Base-by-base conservation (phyloP, 2,888 invertebrate species). In the Stenurella melanura region DNA sequence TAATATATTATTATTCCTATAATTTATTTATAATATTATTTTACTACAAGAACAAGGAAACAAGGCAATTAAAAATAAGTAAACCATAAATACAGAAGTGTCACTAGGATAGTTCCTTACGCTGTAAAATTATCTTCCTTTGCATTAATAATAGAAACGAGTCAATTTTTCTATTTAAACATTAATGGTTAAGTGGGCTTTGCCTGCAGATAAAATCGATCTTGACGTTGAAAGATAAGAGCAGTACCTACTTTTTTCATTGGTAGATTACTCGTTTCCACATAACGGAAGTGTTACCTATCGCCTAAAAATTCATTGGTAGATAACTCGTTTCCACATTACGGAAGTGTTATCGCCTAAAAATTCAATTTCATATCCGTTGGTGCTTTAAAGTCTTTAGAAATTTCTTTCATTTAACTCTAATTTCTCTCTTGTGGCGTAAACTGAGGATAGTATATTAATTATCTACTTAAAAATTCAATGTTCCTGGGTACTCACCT, bases 131-230 rank as follows among this genome's bases (percentile, higher is more conserved):
- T 30, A 30, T 61, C n/a, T 61, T 1, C 15, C 12, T 61, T 15
- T 6, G 12, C 6, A 61, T 61, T 34, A n/a, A 30, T 5, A 61
- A 61, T 18, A 64, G 50, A 64, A 64, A 19, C 38, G 12, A 10
- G 11, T 12, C 38, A 15, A 64, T 64, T 50, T 64, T 64, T 64
- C 64, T 19, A 34, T 34, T 61, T 61, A 34, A 61, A 34, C 34
- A 30, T 30, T 61, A 61, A 61, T 30, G 61, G 61, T 17, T 34
- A 34, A n/a, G 17, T 9, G 17, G 34, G 17, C 63, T 17, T 12
- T 38, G 64, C 1, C 6, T 42, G n/a, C 21, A 64, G 64, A 64
- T 64, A 64, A 64, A 34, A 64, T 64, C 64, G 64, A 38, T 64
- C 38, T 42, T 42, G 11, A 19, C 11, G 18, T 64, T 18, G 12